Evolutionary conservation across 2,113 vertebrate species (phyloP).

Genomic region (Pteruthius melanotis): DNA sequence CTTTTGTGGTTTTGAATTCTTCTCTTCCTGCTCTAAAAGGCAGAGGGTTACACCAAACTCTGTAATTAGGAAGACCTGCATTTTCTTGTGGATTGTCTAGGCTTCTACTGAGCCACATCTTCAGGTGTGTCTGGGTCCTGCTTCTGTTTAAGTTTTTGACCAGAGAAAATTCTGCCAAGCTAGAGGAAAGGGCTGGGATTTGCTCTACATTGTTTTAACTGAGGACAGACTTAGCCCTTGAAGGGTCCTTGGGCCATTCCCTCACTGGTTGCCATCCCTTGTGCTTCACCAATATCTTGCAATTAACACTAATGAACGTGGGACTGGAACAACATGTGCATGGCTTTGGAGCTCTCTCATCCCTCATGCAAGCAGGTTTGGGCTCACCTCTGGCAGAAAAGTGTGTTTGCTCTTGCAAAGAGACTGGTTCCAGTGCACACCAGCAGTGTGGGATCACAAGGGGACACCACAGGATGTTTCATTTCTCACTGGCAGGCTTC

Average conservation of each 20-base stretch:
- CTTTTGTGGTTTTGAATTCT: not conserved
- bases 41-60: not conserved
- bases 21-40: not conserved
- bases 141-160: not conserved
- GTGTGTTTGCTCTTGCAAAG: not conserved
- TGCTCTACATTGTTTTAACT: not conserved
- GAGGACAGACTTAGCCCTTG: not conserved
- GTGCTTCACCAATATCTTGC: not conserved
- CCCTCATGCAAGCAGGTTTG: not conserved
- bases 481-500: not conserved
- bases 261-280: not conserved
- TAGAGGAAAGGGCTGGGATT: not conserved
- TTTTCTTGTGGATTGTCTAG: not conserved
- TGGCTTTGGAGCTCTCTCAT: not conserved
- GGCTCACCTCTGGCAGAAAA: not conserved
- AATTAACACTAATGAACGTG: not conserved
- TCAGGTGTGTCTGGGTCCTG: not conserved
- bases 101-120: not conserved
- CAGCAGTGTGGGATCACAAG: not conserved
- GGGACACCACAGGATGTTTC: not conserved
- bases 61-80: not conserved
- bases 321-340: too few relatives aligned
- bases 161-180: not conserved
- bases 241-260: not conserved
- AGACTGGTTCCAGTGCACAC: not conserved